Percentiles rank a stretch among this genome's conserved stretches.
Evolutionary conservation across 2,797 vertebrate genomes (phyloP).

Genomic region (Mionectes olivaceus): DNA sequence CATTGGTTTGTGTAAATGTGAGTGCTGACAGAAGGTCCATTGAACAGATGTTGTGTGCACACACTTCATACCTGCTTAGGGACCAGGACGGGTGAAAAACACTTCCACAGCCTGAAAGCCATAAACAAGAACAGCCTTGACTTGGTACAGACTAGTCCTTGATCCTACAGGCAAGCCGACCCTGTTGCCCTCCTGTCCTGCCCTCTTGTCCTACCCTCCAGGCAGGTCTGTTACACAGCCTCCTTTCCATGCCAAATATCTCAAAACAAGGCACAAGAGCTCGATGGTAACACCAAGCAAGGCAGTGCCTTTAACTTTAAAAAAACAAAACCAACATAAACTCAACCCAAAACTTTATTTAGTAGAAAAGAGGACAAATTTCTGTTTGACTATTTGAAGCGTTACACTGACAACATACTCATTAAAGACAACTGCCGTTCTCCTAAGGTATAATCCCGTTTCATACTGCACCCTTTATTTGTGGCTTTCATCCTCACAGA

Average conservation of each 20-base stretch:
- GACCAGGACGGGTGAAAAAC: neutral
- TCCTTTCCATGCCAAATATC: neutral
- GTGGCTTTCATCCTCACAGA: constrained; percentile 87
- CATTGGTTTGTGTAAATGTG: neutral
- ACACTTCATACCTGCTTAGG: neutral
- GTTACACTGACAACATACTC: constrained; percentile 39
- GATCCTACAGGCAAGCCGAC: neutral
- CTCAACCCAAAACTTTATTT: constrained; percentile 32
- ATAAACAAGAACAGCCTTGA: neutral
- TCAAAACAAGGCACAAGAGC: neutral
- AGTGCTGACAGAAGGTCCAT: neutral
- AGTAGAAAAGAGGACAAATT: constrained; percentile 23
- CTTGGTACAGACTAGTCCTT: neutral
- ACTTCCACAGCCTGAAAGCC: neutral
- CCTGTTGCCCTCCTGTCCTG: neutral
- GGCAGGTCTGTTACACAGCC: neutral
- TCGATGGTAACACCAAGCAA: neutral
- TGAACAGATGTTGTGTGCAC: neutral
- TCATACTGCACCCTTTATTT: constrained; percentile 88
- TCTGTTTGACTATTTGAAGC: neutral
- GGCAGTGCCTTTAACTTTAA: neutral
- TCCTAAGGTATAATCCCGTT: constrained; percentile 74
- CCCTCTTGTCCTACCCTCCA: neutral
- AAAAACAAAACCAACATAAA: neutral
- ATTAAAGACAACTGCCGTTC: constrained; percentile 64